Conservation (phyloP, 35 echinoderm and acorn worm genomes). For the Heliocidaris tuberculata region DNA sequence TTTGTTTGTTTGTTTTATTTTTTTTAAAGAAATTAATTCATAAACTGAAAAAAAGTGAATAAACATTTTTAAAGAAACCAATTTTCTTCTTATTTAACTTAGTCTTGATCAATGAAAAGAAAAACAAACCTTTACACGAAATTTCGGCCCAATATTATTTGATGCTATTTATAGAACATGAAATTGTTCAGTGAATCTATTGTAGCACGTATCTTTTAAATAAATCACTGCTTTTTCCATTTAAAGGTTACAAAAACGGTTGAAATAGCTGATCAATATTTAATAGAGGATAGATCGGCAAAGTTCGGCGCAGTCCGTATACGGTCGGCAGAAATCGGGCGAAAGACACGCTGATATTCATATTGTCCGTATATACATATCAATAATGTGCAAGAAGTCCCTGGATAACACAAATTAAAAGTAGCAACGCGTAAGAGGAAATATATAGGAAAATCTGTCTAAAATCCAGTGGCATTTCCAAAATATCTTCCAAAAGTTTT, state of each 20-base stretch:
- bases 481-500: too few species aligned
- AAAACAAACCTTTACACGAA: too few species aligned
- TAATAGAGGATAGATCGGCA: not conserved
- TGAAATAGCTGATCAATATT: not conserved
- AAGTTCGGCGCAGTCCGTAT: not conserved
- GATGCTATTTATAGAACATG: too few species aligned
- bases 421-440: not conserved
- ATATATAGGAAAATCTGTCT: not conserved
- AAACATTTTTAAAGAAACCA: not conserved
- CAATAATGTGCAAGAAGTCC: not conserved
- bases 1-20: not conserved
- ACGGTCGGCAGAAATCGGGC: not conserved
- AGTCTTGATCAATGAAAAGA: too few species aligned
- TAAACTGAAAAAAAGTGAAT: not conserved
- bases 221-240: too few species aligned
- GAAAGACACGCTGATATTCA: not conserved
- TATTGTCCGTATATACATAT: slow-evolving; percentile 4
- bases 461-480: not conserved
- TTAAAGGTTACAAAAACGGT: not conserved
- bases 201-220: too few species aligned
- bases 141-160: too few species aligned
- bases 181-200: too few species aligned
- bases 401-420: not conserved
- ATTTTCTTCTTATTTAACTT: too few species aligned
- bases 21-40: not conserved